Conservation (phyloP, 2,113 vertebrate species). For the Pogona vitticeps region DNA sequence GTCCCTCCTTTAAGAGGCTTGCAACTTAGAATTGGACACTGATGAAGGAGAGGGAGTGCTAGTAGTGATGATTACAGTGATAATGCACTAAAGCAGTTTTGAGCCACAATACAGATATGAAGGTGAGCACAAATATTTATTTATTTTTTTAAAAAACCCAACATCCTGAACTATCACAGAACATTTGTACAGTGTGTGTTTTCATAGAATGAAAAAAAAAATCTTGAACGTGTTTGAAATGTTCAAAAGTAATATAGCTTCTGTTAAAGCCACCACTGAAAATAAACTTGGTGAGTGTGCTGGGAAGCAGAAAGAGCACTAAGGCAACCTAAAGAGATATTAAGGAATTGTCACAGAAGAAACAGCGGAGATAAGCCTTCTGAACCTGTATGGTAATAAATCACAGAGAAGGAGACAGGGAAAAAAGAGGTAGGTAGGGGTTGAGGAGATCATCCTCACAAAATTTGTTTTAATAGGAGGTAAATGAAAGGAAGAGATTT, state of each 20-base stretch:
- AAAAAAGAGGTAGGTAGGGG: constrained; percentile 12
- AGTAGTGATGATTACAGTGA: too few relatives aligned
- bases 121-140: too few relatives aligned
- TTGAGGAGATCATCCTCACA: constrained; percentile 32
- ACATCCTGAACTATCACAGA: too few relatives aligned
- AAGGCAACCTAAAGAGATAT: constrained; percentile 54
- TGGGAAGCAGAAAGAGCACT: constrained; percentile 43
- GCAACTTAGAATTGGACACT: too few relatives aligned
- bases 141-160: too few relatives aligned
- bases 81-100: too few relatives aligned
- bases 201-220: constrained; percentile 37
- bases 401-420: constrained; percentile 41
- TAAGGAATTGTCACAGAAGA: constrained; percentile 52
- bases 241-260: constrained; percentile 59
- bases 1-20: too few relatives aligned
- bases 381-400: constrained; percentile 45
- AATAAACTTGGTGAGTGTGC: constrained; percentile 53
- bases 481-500: constrained; percentile 26
- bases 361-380: constrained; percentile 51
- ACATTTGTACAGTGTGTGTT: not conserved
- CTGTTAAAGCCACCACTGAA: constrained; percentile 59
- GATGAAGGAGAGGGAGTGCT: too few relatives aligned
- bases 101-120: too few relatives aligned
- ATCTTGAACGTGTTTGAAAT: constrained; percentile 44
- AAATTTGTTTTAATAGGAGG: constrained; percentile 47